Evolutionary conservation across 2,797 vertebrate species (phyloP), one percentile per base, ranked within the genome.

Genomic region (Huso huso): DNA sequence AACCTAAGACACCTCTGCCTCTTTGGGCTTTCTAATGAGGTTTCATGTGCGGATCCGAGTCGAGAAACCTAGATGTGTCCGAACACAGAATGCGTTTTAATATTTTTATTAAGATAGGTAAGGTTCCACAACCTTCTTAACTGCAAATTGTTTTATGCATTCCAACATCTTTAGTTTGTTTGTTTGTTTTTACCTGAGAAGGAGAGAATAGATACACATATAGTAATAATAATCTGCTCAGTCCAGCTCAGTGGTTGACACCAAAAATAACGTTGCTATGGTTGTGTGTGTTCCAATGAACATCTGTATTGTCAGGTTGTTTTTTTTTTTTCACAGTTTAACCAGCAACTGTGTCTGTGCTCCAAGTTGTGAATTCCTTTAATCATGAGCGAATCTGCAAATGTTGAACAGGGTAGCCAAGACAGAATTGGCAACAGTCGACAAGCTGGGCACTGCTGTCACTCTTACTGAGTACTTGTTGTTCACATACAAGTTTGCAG

Each of bases 1-100:
- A 89, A 88, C 87, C 87, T 87, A 86, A 91, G 90, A 91, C 91
- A 91, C 83, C 83, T 80, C 81, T 88, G 83, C 87, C 85, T 89
- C 88, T 85, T 84, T 80, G 75, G 80, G 80, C 76, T 83, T 83
- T 82, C 83, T 66, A 65, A 77, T 73, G 70, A 83, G 83, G 80
- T 13, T 11, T 58, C 52, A n/a, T 37, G 61, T 62, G 52, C 61
- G 8, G 37, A 18, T 63, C 59, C 49, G 37, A 13, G 61, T 52
- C 59, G 61, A 64, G 23, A 69, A 77, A 77, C 77, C 75, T 73
- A 77, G 77, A 68, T 49, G 70, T 70, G 74, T 65, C 70, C 65
- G 59, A 66, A 65, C 68, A 59, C 10, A 66, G 49, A 49, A 51
- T 15, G n/a, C 57, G 9, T 60, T 59, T 3, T 7, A n/a, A 53